A percentile compares a stretch with the other conserved stretches of the same genome.
phyloP scores from a whole-genome alignment of 2,888 invertebrate genomes.

The Teleiodes luculella region DNA sequence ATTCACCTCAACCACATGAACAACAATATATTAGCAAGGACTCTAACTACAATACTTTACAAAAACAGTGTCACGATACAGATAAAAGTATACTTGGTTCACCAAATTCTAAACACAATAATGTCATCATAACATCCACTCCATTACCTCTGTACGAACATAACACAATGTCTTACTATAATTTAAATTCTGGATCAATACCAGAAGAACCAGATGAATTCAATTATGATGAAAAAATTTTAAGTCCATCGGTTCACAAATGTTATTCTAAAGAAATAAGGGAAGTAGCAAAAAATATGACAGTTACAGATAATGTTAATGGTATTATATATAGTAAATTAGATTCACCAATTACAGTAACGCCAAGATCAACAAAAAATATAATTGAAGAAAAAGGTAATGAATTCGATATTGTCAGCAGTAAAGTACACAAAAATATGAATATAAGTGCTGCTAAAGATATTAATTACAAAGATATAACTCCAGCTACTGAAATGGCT shows the following conservation, averaged over 20 bases:
- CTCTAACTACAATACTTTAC: not conserved
- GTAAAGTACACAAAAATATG: not conserved
- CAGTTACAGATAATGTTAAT: not conserved
- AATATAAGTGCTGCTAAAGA: not conserved
- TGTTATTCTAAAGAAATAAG: not conserved
- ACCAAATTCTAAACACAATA: not conserved
- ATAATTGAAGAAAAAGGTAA: not conserved
- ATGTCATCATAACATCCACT: not conserved
- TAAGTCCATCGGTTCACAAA: not conserved
- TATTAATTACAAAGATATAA: not conserved
- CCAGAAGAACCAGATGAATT: not conserved
- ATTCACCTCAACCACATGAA: too few relatives aligned
- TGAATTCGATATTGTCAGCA: not conserved
- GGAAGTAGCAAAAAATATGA: not conserved
- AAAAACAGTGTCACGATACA: not conserved
- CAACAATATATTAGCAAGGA: not conserved
- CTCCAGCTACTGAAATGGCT: not conserved
- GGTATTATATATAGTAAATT: not conserved
- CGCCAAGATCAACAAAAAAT: constrained; percentile 1
- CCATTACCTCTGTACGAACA: not conserved
- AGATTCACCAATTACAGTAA: not conserved
- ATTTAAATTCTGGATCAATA: not conserved
- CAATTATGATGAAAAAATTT: not conserved
- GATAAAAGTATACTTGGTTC: not conserved
- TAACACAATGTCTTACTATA: not conserved